These are phyloP conservation scores for Hoplostethus mediterraneus DNA, from an alignment of 2,797 vertebrate genomes.

Conservation along the genomic window DNA sequence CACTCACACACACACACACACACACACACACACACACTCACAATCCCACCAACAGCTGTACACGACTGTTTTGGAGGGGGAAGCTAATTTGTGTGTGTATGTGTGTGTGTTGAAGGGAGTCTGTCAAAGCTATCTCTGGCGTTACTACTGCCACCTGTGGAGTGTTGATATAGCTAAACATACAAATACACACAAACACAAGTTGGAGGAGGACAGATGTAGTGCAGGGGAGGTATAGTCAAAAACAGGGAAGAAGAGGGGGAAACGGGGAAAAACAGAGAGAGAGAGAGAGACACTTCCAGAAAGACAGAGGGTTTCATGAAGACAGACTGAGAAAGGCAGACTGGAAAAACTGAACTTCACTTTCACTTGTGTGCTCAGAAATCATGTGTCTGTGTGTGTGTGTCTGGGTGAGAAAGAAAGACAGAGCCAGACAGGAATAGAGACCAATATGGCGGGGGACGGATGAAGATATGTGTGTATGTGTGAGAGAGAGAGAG, in stretches of 20 bases:
- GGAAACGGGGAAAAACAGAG: neutral
- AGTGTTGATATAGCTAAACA: conserved; percentile 67
- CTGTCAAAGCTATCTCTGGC: conserved; percentile 21
- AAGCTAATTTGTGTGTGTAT: conserved; percentile 37
- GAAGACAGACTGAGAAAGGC: neutral
- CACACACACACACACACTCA: conserved; percentile 39
- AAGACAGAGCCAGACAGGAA: neutral
- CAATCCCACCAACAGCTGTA: conserved; percentile 68
- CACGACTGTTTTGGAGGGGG: conserved; percentile 31
- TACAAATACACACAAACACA: conserved; percentile 37
- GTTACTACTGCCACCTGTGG: conserved; percentile 68
- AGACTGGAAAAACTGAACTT: neutral
- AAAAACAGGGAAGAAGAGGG: neutral
- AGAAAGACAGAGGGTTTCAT: too few relatives aligned
- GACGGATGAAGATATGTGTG: too few relatives aligned
- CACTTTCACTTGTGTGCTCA: too few relatives aligned
- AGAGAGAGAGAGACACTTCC: neutral
- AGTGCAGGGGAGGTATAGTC: neutral
- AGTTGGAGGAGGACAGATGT: conserved; percentile 37
- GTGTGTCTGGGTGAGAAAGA: too few relatives aligned
- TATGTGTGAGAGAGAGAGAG: neutral
- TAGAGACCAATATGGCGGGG: neutral
- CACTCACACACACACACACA: conserved; percentile 39
- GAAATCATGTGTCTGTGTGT: too few relatives aligned
- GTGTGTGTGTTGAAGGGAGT: conserved; percentile 13